phyloP scores from a whole-genome alignment of 2,113 vertebrate genomes.

The Albula glossodonta region DNA sequence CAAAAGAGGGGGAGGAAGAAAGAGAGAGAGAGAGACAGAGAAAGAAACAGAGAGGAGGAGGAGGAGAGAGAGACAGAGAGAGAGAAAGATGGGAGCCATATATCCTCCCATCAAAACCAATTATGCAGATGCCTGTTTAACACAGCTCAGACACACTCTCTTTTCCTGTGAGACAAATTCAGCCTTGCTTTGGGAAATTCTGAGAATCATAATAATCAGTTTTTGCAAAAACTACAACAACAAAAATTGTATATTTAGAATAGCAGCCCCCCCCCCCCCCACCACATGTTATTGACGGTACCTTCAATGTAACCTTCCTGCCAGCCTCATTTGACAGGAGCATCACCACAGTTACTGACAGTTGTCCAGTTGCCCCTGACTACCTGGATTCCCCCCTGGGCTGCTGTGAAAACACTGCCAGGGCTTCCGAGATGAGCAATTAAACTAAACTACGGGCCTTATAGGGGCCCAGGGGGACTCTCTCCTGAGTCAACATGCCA shows the following conservation, averaged over 20 bases:
- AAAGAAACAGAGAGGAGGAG: too few relatives aligned
- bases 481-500: slow-evolving; percentile 73
- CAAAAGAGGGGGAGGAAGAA: slow-evolving; percentile 50
- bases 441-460: slow-evolving; percentile 66
- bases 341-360: too few relatives aligned
- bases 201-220: too few relatives aligned
- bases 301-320: too few relatives aligned
- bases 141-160: slow-evolving; percentile 52
- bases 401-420: slow-evolving; percentile 13
- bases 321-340: too few relatives aligned
- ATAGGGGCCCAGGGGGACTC: slow-evolving; percentile 66
- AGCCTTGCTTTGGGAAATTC: slow-evolving; percentile 35
- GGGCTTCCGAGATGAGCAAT: slow-evolving; percentile 51
- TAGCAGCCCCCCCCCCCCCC: not conserved
- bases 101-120: slow-evolving; percentile 52
- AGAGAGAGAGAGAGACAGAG: slow-evolving; percentile 7
- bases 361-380: too few relatives aligned
- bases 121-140: slow-evolving; percentile 55
- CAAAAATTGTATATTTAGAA: not conserved
- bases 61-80: slow-evolving; percentile 18
- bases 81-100: slow-evolving; percentile 19
- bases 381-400: not conserved
- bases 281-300: not conserved
- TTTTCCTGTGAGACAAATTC: slow-evolving; percentile 47
- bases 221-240: too few relatives aligned